Base-by-base conservation (phyloP, 2,888 invertebrate genomes). In the Bellardia pandia region DNA sequence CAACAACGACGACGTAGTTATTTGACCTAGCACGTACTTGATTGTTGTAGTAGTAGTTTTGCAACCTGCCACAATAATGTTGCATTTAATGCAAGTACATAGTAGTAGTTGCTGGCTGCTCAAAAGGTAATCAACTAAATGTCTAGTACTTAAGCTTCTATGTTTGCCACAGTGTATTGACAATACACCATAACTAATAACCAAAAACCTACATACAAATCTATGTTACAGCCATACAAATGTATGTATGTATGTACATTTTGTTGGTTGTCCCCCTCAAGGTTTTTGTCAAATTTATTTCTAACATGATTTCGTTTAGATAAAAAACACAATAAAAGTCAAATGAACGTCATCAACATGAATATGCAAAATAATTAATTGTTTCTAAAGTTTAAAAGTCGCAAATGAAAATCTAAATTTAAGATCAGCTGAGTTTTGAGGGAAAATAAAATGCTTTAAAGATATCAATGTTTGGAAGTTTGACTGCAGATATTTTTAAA, bases 21-120 rank as follows among this genome's bases (percentile, higher is more conserved):
- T 81, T 76, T 86, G 76, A 77, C 85, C 85, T 58, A 72, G 66
- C 85, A 86, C 85, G 85, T 86, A 86, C 58, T 81, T 86, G 69
- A 80, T 69, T 68, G 60, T 64, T 48, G 80, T 62, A 62, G 60
- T 64, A 40, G 80, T 62, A 76, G 76, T 86, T 71, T 71, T 72
- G 76, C 64, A 76, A 81, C 64, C 75, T 58, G 58, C 81, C 80
- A 79, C 69, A 80, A 51, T 30, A 84, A 48, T 58, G 72, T 72
- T 84, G 75, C 48, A 72, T 51, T 6, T 42, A 85, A 56, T 45
- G 16, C 53, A 69, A 56, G 16, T 48, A n/a, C n/a, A n/a, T n/a
- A n/a, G 68, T 75, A 37, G 66, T 60, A 40, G 11, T 45, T 45
- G 9, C 45, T 45, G 40, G 75, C 56, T 69, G 42, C 40, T 60